Evolutionary conservation across 2,113 vertebrate species (phyloP).

Genomic region (Xiphorhynchus elegans): DNA sequence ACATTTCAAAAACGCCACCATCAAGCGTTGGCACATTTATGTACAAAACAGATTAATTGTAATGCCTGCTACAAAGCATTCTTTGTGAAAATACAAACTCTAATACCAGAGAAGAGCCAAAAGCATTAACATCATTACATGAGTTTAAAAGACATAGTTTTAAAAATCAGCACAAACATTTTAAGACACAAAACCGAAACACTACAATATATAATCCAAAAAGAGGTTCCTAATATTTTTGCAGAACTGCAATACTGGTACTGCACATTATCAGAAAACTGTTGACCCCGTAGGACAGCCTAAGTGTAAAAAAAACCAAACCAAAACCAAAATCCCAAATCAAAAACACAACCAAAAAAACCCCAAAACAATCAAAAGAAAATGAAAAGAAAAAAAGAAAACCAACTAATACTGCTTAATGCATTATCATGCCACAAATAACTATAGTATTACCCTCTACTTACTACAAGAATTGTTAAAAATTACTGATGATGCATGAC

Average conservation of each 20-base stretch:
- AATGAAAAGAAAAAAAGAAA: constrained; percentile 16
- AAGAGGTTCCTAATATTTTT: constrained; percentile 88
- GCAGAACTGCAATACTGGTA: constrained; percentile 89
- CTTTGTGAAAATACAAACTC: constrained; percentile 98
- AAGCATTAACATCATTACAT: constrained; percentile 88
- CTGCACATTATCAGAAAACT: constrained; percentile 92
- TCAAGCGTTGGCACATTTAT: constrained; percentile 99
- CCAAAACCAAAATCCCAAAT: not conserved
- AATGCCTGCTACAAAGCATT: constrained; percentile 98
- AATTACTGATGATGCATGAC: constrained; percentile 89
- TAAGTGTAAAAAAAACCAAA: constrained; percentile 77
- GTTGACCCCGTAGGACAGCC: constrained; percentile 83
- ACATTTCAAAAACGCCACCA: constrained; percentile 99
- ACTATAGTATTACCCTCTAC: constrained; percentile 91
- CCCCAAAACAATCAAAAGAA: constrained; percentile 65
- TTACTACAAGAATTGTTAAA: constrained; percentile 90
- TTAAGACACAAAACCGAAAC: constrained; percentile 93
- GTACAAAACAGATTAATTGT: constrained; percentile 97
- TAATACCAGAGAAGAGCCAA: constrained; percentile 89
- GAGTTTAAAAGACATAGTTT: constrained; percentile 88
- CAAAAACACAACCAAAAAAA: constrained; percentile 54
- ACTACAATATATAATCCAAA: constrained; percentile 91
- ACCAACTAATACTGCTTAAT: constrained; percentile 91
- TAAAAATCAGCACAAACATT: constrained; percentile 93
- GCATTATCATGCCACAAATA: constrained; percentile 98